Conservation (phyloP, 2,113 vertebrate species). For the Phrynocephalus versicolor region DNA sequence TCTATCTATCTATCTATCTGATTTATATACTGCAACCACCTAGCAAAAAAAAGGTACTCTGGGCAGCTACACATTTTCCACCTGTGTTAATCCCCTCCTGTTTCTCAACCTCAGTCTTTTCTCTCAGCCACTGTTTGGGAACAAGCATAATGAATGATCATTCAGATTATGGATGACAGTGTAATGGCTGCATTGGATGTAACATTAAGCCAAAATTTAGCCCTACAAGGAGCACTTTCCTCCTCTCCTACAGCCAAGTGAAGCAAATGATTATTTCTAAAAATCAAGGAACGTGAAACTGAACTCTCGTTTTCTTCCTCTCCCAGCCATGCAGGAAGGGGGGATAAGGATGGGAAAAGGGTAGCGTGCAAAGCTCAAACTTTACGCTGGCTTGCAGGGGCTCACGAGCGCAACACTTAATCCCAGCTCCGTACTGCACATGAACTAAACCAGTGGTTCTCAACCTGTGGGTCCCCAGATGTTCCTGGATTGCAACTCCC, state of each 20-base stretch:
- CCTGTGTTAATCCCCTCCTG: not conserved
- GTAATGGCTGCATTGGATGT: not conserved
- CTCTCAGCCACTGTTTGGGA: not conserved
- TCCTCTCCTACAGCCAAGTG: not conserved
- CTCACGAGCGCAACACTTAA: not conserved
- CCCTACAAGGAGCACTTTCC: not conserved
- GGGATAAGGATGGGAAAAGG: not conserved
- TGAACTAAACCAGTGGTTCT: not conserved
- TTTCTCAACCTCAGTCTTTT: not conserved
- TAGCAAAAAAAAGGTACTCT: too few relatives aligned
- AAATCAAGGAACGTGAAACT: not conserved
- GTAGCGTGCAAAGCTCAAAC: not conserved
- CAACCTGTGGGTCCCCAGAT: too few relatives aligned
- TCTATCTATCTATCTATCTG: too few relatives aligned
- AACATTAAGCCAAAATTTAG: not conserved
- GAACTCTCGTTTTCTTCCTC: not conserved
- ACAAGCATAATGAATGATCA: not conserved
- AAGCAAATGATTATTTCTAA: not conserved
- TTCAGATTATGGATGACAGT: not conserved
- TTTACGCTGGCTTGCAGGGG: not conserved
- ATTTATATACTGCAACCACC: too few relatives aligned
- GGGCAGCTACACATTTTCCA: not conserved
- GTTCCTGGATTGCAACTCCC: too few relatives aligned
- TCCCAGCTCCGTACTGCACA: not conserved
- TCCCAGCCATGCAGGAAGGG: not conserved